These are phyloP conservation scores for Cottoperca gobio DNA, from an alignment of 2,797 vertebrate species.

Conservation along the genomic window DNA sequence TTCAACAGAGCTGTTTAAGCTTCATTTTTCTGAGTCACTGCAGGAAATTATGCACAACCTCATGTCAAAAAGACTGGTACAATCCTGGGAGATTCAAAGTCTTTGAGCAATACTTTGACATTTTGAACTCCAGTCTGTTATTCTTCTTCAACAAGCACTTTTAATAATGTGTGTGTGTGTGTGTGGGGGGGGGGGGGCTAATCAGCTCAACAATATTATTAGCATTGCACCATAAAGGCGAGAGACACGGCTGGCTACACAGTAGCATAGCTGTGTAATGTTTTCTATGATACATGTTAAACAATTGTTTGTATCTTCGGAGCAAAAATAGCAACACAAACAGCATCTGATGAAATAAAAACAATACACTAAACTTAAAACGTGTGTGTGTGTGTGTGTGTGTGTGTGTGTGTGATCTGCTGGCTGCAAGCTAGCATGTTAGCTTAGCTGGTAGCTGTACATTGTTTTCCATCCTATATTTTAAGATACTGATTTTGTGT, in stretches of 20 bases:
- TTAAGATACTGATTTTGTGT: not conserved
- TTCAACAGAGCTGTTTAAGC: slow-evolving; percentile 16
- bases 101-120: slow-evolving; percentile 60
- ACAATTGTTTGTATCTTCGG: not conserved
- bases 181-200: slow-evolving; percentile 11
- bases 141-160: slow-evolving; percentile 53
- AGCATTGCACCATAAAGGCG: slow-evolving; percentile 49
- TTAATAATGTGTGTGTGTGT: slow-evolving; percentile 31
- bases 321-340: not conserved
- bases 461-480: not conserved
- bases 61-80: slow-evolving; percentile 60
- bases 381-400: not conserved
- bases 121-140: slow-evolving; percentile 59
- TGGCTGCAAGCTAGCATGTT: not conserved
- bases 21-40: slow-evolving; percentile 27
- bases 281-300: not conserved
- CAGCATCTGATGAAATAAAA: not conserved
- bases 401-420: too few relatives aligned
- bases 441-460: slow-evolving; percentile 10
- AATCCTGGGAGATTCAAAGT: slow-evolving; percentile 58
- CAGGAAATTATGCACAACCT: slow-evolving; percentile 46
- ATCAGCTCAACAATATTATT: slow-evolving; percentile 35
- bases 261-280: not conserved
- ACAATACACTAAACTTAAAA: slow-evolving; percentile 17
- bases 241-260: slow-evolving; percentile 13